Evolutionary conservation across 2,888 invertebrate genomes (phyloP).

Genomic region (Leucophenga maculata): DNA sequence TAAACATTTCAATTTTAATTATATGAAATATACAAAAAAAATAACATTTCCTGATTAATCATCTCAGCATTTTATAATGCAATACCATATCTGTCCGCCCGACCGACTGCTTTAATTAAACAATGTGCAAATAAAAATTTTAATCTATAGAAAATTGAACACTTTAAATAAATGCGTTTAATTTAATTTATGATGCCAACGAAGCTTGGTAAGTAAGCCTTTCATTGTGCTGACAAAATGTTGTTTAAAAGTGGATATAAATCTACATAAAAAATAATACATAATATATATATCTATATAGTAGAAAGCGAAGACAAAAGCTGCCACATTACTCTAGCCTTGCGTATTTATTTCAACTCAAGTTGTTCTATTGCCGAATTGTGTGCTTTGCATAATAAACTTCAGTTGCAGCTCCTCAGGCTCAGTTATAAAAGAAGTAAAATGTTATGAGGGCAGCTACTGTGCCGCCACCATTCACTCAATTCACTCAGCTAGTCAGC

Average conservation of each 20-base stretch:
- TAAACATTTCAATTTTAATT: constrained; percentile 27
- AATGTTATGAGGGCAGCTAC: not conserved
- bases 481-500: not conserved
- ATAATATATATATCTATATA: too few relatives aligned
- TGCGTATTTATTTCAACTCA: not conserved
- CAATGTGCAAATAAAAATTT: not conserved
- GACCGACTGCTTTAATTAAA: too few relatives aligned
- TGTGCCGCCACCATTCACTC: not conserved
- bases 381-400: constrained; percentile 58
- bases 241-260: too few relatives aligned
- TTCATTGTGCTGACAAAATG: too few relatives aligned
- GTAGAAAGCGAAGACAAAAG: too few relatives aligned
- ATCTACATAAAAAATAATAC: too few relatives aligned
- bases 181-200: constrained; percentile 16
- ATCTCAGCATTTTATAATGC: too few relatives aligned
- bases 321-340: not conserved
- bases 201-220: not conserved
- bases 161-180: constrained; percentile 6
- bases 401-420: constrained; percentile 10
- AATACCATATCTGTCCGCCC: too few relatives aligned
- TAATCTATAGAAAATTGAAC: constrained; percentile 11
- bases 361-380: constrained; percentile 19
- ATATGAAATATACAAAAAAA: constrained; percentile 1
- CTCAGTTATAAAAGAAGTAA: not conserved
- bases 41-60: not conserved